Conservation (phyloP, 2,113 vertebrate species). For the Caracal caracal region DNA sequence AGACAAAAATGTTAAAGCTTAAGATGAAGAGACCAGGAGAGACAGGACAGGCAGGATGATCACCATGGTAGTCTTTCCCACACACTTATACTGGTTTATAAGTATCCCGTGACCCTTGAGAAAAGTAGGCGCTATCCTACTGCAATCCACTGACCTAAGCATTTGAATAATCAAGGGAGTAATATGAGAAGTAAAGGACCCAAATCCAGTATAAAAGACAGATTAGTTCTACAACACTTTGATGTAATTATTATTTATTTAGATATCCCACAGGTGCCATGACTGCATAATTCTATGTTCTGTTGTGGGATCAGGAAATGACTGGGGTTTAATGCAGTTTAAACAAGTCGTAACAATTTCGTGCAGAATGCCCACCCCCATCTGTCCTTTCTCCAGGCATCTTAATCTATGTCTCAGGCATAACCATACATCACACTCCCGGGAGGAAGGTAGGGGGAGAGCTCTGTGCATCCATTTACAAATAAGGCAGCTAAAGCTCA, state of each 20-base stretch:
- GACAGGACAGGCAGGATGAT: background rate
- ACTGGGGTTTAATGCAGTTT: slow-evolving; percentile 18
- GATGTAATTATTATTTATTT: slow-evolving; percentile 65
- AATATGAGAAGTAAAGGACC: slow-evolving; percentile 31
- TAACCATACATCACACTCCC: background rate
- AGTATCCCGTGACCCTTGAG: background rate
- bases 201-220: slow-evolving; percentile 54
- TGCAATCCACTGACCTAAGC: background rate
- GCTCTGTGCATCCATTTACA: background rate
- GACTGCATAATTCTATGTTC: slow-evolving; percentile 49
- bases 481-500: background rate
- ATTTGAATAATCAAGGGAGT: slow-evolving; percentile 32
- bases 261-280: slow-evolving; percentile 34
- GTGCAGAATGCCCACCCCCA: background rate
- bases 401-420: background rate
- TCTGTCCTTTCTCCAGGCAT: background rate
- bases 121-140: background rate
- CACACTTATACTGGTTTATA: background rate
- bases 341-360: slow-evolving; percentile 4
- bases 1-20: background rate
- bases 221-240: slow-evolving; percentile 37
- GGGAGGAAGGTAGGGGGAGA: background rate
- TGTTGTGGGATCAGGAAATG: slow-evolving; percentile 59
- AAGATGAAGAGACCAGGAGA: background rate
- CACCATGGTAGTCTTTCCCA: background rate